A percentile compares a stretch with the other conserved stretches of the same genome.
Conservation (phyloP, 2,113 vertebrate species). For the Melanerpes aurifrons region DNA sequence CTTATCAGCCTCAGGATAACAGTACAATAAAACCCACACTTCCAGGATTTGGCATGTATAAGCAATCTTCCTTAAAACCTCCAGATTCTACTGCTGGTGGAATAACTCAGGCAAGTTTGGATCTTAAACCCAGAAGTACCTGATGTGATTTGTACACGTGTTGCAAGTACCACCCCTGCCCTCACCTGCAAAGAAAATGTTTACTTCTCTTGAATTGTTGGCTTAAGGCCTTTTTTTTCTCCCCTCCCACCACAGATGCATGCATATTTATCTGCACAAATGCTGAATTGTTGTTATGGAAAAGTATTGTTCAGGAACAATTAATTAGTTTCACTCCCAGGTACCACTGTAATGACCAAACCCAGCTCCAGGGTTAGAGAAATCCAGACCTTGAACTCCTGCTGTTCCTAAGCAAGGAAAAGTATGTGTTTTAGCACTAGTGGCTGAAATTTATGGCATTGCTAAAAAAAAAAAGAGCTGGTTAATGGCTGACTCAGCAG, state of each 20-base stretch:
- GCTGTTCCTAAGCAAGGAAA: background rate
- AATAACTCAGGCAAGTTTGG: background rate
- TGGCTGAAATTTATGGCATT: slow-evolving; percentile 15
- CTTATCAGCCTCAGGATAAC: background rate
- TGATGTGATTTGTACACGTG: background rate
- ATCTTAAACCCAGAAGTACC: background rate
- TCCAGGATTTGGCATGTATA: background rate
- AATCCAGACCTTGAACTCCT: background rate
- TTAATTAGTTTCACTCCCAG: background rate
- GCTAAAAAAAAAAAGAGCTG: slow-evolving; percentile 44
- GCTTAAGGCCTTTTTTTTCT: background rate
- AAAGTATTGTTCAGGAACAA: background rate
- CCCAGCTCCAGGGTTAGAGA: background rate
- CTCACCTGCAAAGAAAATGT: background rate
- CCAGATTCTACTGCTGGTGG: background rate
- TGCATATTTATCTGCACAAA: background rate
- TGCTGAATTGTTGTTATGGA: background rate
- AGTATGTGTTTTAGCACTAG: background rate
- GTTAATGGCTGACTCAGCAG: slow-evolving; percentile 21
- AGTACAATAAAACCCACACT: background rate
- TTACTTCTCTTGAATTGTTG: background rate
- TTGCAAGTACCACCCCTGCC: background rate
- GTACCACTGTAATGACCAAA: background rate
- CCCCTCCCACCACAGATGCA: background rate
- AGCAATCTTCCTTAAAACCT: no score